phyloP scores from a whole-genome alignment of 2,113 vertebrate species.

The Desmodus rotundus region DNA sequence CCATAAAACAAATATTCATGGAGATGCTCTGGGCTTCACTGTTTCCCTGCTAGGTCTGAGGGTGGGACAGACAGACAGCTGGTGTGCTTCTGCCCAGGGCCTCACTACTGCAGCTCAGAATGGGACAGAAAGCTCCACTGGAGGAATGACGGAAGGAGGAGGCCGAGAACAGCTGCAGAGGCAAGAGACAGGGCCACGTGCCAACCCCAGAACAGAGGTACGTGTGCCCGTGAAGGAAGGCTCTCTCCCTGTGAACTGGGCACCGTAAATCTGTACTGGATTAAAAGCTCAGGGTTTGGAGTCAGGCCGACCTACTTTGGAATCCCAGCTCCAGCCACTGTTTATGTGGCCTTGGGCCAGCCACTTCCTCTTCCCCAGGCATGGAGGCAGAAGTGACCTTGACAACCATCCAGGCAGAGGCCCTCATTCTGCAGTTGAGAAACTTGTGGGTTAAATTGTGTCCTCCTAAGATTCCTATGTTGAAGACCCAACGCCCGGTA shows the following conservation, averaged over 20 bases:
- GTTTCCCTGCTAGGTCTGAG: neutral
- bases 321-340: neutral
- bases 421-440: neutral
- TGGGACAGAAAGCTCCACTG: neutral
- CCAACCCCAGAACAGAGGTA: neutral
- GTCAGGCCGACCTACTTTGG: neutral
- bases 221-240: neutral
- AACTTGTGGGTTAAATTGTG: neutral
- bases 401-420: neutral
- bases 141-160: neutral
- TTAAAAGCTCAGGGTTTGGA: neutral
- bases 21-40: neutral
- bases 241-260: neutral
- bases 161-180: neutral
- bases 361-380: neutral
- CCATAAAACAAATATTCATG: neutral
- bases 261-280: neutral
- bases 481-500: neutral
- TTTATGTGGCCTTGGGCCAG: neutral
- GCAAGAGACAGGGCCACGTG: neutral
- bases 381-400: neutral
- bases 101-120: neutral
- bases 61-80: neutral
- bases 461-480: neutral
- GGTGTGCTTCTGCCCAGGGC: neutral